phyloP scores from a whole-genome alignment of 2,113 vertebrate genomes.

The Neolamprologus variostigma region DNA sequence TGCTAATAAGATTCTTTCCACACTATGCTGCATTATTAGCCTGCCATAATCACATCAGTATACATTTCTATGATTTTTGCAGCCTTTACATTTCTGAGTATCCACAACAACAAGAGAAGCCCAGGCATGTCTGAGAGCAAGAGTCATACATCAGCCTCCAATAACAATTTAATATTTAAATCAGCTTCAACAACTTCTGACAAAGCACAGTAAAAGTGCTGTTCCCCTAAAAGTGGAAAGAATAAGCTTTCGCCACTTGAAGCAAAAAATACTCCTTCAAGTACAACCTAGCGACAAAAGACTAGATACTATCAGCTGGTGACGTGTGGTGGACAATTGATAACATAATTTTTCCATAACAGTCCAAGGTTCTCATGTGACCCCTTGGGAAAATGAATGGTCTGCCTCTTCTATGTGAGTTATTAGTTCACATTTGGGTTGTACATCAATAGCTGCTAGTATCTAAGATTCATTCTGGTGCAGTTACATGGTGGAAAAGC shows the following conservation, averaged over 20 bases:
- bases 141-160: background rate
- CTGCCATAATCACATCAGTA: background rate
- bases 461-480: background rate
- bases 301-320: background rate
- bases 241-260: background rate
- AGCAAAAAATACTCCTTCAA: background rate
- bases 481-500: background rate
- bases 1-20: background rate
- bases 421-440: background rate
- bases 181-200: fast-evolving
- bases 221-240: background rate
- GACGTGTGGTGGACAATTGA: background rate
- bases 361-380: background rate
- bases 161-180: background rate
- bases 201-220: background rate
- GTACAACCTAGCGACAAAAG: background rate
- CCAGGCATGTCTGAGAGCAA: background rate
- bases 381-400: fast-evolving
- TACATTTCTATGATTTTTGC: background rate
- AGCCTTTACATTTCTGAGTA: background rate
- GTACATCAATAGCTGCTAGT: background rate
- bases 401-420: background rate
- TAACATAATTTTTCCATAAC: fast-evolving
- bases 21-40: background rate
- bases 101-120: background rate